A percentile compares a stretch with the other conserved stretches of the same genome.
Conservation (phyloP, 2,888 invertebrate species). For the Strigamia transsilvanica region DNA sequence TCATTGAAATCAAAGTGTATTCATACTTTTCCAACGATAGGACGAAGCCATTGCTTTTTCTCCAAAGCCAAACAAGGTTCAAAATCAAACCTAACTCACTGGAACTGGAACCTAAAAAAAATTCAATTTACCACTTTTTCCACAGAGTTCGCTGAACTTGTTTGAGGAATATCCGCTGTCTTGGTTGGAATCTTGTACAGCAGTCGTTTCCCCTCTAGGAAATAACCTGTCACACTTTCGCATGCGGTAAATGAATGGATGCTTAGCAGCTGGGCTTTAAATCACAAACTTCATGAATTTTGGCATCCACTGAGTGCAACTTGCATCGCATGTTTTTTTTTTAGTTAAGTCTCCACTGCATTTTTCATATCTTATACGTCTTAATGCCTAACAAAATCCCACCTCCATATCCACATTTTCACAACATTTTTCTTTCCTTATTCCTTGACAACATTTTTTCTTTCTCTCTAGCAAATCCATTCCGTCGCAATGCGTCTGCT, state of each 20-base stretch:
- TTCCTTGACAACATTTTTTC: neutral
- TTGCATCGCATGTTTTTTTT: conserved; percentile 23
- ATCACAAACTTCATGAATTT: conserved; percentile 44
- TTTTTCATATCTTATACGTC: conserved; percentile 21
- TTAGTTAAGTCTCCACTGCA: conserved; percentile 26
- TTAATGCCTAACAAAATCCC: conserved; percentile 15
- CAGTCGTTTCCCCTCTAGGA: conserved; percentile 39
- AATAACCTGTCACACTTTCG: conserved; percentile 44
- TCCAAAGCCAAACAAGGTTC: too few relatives aligned
- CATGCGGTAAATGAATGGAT: conserved; percentile 40
- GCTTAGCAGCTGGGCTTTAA: conserved; percentile 39
- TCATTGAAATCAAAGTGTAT: too few relatives aligned
- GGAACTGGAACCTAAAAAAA: neutral
- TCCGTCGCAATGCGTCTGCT: conserved; percentile 39
- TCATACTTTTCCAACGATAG: too few relatives aligned
- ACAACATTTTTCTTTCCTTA: neutral
- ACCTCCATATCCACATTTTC: conserved; percentile 1
- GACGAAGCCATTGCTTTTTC: too few relatives aligned
- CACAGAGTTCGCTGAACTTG: conserved; percentile 20
- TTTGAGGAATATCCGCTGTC: conserved; percentile 44
- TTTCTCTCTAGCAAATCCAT: neutral
- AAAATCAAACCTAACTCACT: neutral
- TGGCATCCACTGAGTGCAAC: conserved; percentile 10
- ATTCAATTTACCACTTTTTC: conserved; percentile 24
- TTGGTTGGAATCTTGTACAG: conserved; percentile 36